phyloP scores from a whole-genome alignment of 1,140 invertebrate species.

The Trissolcus basalis region DNA sequence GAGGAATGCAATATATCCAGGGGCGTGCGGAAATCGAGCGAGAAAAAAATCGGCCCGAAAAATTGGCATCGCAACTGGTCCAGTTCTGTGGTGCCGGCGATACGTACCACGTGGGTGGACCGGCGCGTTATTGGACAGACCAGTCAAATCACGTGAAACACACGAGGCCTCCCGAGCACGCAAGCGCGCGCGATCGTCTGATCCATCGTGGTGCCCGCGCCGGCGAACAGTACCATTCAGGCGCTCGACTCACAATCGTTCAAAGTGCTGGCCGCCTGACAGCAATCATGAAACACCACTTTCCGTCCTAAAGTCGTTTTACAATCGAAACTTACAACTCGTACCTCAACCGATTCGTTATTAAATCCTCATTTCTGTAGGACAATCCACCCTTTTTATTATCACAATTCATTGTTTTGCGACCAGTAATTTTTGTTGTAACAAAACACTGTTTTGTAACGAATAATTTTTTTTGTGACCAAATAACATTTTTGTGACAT shows the following conservation, averaged over 20 bases:
- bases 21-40: conserved; percentile 1
- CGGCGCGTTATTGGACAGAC: conserved; percentile 29
- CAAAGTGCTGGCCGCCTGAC: conserved; percentile 14
- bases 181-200: conserved; percentile 30
- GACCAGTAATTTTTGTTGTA: no score
- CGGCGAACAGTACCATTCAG: conserved; percentile 39
- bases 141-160: conserved; percentile 58
- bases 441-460: no score
- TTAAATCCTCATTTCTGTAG: no score
- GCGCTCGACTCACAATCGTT: conserved; percentile 29
- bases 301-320: conserved; percentile 34
- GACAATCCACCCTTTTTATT: no score
- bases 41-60: conserved; percentile 8
- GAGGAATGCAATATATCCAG: not conserved
- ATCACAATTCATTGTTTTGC: no score
- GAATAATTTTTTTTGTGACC: no score
- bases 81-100: conserved; percentile 26
- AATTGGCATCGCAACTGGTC: conserved; percentile 21
- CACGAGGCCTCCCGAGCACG: conserved; percentile 53
- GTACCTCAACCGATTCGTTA: no score
- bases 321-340: not conserved
- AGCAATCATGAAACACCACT: conserved; percentile 18
- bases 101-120: conserved; percentile 35
- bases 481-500: no score
- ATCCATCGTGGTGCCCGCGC: not conserved